Percentiles rank a stretch among this genome's conserved stretches.
Conservation (phyloP, 2,888 invertebrate genomes). For the Epistrophella euchroma region DNA sequence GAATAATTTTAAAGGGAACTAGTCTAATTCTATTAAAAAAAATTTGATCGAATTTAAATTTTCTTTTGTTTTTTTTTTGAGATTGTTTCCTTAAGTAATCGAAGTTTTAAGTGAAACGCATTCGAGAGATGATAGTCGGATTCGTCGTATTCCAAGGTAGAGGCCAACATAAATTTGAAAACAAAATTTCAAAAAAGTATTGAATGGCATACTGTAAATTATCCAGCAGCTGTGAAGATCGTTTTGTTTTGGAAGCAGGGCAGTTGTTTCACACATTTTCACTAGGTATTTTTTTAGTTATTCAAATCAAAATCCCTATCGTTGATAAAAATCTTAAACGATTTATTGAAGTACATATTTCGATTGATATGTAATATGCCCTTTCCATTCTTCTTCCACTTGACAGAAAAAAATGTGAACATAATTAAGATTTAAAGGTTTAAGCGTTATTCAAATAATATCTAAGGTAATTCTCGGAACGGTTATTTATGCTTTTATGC, state of each 20-base stretch:
- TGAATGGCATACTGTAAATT: conserved; percentile 87
- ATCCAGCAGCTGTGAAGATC: conserved; percentile 90
- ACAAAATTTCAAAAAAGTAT: conserved; percentile 14
- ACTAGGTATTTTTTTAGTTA: background rate
- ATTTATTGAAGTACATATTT: too few species aligned
- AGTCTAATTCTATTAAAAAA: too few species aligned
- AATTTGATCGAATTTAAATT: too few species aligned
- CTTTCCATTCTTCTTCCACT: background rate
- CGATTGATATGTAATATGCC: background rate
- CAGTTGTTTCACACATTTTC: conserved; percentile 86
- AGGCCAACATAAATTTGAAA: background rate
- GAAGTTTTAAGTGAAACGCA: background rate
- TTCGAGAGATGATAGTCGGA: background rate
- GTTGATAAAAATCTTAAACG: background rate
- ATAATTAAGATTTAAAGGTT: too few species aligned
- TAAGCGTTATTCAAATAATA: too few species aligned
- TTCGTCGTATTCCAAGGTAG: background rate
- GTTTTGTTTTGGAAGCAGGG: conserved; percentile 87
- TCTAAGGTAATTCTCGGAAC: too few species aligned
- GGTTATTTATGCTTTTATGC: too few species aligned
- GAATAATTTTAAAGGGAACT: too few species aligned
- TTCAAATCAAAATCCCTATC: background rate
- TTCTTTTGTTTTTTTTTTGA: background rate
- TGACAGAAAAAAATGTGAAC: background rate
- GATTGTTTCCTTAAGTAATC: background rate